phyloP scores from a whole-genome alignment of 2,888 invertebrate genomes.

The Bombyx huttoni region DNA sequence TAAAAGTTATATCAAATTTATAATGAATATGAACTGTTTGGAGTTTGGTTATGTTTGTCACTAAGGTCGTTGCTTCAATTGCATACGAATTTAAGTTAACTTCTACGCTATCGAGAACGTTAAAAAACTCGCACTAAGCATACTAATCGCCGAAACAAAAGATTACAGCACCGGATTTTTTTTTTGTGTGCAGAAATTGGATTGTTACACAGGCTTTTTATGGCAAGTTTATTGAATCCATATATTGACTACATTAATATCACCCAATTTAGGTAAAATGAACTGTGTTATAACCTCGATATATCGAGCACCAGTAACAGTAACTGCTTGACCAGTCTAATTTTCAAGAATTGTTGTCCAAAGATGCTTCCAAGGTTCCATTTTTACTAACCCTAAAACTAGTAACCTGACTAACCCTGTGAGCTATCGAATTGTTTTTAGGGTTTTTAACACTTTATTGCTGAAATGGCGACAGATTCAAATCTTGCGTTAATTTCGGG shows the following conservation, averaged over 20 bases:
- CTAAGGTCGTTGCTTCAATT: too few species aligned
- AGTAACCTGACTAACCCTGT: too few species aligned
- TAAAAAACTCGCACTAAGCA: too few species aligned
- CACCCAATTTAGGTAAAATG: constrained; percentile 6
- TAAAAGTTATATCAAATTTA: too few species aligned
- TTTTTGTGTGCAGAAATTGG: constrained; percentile 8
- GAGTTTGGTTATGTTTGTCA: too few species aligned
- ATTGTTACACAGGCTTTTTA: constrained; percentile 5
- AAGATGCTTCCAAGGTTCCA: constrained; percentile 3
- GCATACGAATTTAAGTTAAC: too few species aligned
- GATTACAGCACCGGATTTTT: constrained; percentile 4
- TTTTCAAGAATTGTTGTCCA: constrained; percentile 7
- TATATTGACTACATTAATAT: constrained; percentile 2
- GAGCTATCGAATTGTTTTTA: background rate
- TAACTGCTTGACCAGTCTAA: constrained; percentile 4
- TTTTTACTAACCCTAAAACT: background rate
- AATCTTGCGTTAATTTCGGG: too few species aligned
- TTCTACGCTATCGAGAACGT: too few species aligned
- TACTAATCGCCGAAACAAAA: constrained; percentile 9
- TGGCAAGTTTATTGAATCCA: constrained; percentile 8
- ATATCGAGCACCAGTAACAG: constrained; percentile 12
- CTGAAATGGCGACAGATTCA: too few species aligned
- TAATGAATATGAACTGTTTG: too few species aligned
- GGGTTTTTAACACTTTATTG: background rate
- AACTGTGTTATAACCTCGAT: constrained; percentile 7